Evolutionary conservation across 2,888 invertebrate genomes (phyloP).

Genomic region (Rhagium mordax): DNA sequence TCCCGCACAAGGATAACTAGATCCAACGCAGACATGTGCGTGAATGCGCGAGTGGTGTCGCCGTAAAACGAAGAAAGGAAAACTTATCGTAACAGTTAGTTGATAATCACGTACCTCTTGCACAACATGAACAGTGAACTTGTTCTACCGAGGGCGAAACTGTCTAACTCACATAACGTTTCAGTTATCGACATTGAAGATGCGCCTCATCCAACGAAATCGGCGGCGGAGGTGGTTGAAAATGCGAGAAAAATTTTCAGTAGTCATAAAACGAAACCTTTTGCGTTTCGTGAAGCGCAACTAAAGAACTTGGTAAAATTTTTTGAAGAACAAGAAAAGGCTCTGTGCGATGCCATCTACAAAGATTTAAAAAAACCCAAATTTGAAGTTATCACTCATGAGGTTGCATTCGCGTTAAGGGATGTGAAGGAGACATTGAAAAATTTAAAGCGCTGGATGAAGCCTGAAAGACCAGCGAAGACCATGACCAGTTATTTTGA

Average conservation of each 20-base stretch:
- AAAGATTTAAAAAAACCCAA: constrained; percentile 81
- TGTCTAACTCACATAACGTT: constrained; percentile 20
- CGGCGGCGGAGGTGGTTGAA: constrained; percentile 42
- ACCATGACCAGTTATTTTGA: constrained; percentile 81
- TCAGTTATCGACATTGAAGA: constrained; percentile 39
- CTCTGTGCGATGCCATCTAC: constrained; percentile 79
- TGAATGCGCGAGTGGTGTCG: background rate
- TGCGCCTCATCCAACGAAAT: constrained; percentile 25
- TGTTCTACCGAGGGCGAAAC: constrained; percentile 41
- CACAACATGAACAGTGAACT: constrained; percentile 29
- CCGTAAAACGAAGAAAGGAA: background rate
- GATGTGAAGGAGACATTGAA: constrained; percentile 80
- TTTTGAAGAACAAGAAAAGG: constrained; percentile 82
- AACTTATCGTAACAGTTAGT: constrained; percentile 16
- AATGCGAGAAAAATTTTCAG: constrained; percentile 77
- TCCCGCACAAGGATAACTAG: constrained; percentile 7
- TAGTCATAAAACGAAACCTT: constrained; percentile 83
- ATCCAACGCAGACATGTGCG: background rate
- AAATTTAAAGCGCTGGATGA: constrained; percentile 84
- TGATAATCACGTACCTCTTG: constrained; percentile 18
- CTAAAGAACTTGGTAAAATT: constrained; percentile 61
- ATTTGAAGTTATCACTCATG: constrained; percentile 83
- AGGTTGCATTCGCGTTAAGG: constrained; percentile 83
- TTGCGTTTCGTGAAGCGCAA: constrained; percentile 82
- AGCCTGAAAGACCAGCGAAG: constrained; percentile 81